A percentile compares a stretch with the other conserved stretches of the same genome.
phyloP scores from a whole-genome alignment of 1,140 invertebrate species.

The Hylaeus anthracinus region DNA sequence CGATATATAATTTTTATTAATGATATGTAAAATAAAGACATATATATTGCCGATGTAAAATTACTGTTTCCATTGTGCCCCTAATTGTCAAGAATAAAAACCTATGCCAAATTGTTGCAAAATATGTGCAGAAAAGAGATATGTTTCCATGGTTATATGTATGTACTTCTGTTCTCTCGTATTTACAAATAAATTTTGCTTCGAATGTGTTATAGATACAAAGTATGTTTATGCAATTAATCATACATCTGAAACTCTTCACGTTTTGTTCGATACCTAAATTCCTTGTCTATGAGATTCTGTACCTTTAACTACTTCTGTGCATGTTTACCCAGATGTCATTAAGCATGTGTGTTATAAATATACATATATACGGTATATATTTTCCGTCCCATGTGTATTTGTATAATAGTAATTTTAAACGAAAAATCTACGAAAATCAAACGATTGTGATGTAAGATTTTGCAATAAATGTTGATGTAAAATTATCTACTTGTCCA shows the following conservation, averaged over 20 bases:
- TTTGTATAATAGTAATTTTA: too few species aligned
- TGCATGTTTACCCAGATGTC: not conserved
- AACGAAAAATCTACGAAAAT: too few species aligned
- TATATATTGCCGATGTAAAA: not conserved
- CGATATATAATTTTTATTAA: not conserved
- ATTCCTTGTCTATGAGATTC: not conserved
- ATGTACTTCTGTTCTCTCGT: slow-evolving; percentile 42
- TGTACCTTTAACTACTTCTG: not conserved
- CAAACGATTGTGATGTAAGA: too few species aligned
- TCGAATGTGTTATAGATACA: slow-evolving; percentile 15
- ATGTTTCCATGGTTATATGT: not conserved
- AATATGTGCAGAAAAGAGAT: not conserved
- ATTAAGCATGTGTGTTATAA: not conserved
- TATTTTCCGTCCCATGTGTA: too few species aligned
- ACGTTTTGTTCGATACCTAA: too few species aligned
- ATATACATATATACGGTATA: not conserved
- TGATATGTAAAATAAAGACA: not conserved
- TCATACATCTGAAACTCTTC: not conserved
- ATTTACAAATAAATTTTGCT: slow-evolving; percentile 55
- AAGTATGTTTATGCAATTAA: not conserved
- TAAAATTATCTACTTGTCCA: too few species aligned
- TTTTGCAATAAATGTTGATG: too few species aligned
- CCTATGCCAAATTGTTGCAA: not conserved
- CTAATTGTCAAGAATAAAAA: not conserved
- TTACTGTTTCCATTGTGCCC: not conserved